A percentile compares a stretch with the other conserved stretches of the same genome.
These are phyloP conservation scores for Sipha flava DNA, from an alignment of 1,140 invertebrate species.

Conservation along the genomic window DNA sequence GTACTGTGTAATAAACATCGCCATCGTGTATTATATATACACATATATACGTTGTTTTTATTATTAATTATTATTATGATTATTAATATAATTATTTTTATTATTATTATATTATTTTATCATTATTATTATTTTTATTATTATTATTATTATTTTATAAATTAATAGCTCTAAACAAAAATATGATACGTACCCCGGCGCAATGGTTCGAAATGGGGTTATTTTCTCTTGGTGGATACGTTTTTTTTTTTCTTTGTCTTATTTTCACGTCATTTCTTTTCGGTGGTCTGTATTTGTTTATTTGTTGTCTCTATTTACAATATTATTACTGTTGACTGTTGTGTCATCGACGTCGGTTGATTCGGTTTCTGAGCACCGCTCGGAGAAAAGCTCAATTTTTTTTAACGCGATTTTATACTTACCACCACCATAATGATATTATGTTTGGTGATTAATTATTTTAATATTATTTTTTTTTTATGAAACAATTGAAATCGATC, in stretches of 20 bases:
- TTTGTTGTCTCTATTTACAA: background rate
- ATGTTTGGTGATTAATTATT: background rate
- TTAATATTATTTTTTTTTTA: background rate
- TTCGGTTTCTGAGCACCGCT: background rate
- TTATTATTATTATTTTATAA: background rate
- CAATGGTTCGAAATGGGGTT: background rate
- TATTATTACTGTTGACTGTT: background rate
- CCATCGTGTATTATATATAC: too few species aligned
- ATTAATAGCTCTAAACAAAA: background rate
- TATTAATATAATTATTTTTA: background rate
- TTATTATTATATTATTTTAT: too few species aligned
- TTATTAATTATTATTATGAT: background rate
- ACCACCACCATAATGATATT: background rate
- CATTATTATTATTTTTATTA: background rate
- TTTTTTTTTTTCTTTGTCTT: background rate
- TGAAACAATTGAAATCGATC: background rate
- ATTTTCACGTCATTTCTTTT: background rate
- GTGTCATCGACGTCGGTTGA: background rate
- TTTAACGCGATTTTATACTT: background rate
- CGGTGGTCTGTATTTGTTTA: background rate
- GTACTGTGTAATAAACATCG: background rate
- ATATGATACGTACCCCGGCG: background rate
- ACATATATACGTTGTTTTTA: background rate
- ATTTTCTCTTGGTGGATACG: background rate
- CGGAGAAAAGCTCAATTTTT: background rate